A percentile compares a stretch with the other conserved stretches of the same genome.
Conservation (phyloP, 2,113 vertebrate species). For the Pangasianodon hypophthalmus region DNA sequence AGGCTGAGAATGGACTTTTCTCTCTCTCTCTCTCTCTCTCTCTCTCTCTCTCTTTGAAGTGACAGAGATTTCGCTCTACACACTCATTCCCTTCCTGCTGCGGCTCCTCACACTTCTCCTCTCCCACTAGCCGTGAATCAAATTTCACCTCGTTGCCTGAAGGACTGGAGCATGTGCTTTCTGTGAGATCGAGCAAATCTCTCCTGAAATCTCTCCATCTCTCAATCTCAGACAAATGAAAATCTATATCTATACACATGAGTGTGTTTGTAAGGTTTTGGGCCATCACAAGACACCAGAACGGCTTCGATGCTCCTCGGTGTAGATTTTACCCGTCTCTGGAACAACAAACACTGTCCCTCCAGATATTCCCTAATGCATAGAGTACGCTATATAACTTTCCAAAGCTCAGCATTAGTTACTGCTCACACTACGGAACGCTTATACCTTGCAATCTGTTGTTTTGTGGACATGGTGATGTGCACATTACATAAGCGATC, state of each 20-base stretch:
- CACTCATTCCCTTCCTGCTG: constrained; percentile 6
- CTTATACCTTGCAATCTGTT: not conserved
- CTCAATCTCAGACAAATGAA: not conserved
- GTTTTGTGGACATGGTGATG: not conserved
- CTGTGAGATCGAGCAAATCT: not conserved
- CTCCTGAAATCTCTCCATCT: not conserved
- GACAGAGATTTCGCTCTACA: not conserved
- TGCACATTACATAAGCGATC: not conserved
- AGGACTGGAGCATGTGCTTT: constrained; percentile 7
- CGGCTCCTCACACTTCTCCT: not conserved
- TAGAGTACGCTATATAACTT: not conserved
- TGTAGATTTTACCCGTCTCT: not conserved
- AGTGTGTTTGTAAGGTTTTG: constrained; percentile 6
- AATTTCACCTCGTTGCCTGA: not conserved
- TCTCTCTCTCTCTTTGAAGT: not conserved
- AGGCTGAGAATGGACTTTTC: not conserved
- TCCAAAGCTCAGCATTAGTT: not conserved
- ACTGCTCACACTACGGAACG: not conserved
- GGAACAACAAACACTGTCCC: not conserved
- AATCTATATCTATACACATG: not conserved
- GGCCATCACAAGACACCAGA: not conserved
- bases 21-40: too few species aligned
- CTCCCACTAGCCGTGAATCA: not conserved
- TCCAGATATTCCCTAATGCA: not conserved
- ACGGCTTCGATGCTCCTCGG: too few species aligned